Conservation (phyloP, 2,888 invertebrate species). For the Cheilosia scutellata region DNA sequence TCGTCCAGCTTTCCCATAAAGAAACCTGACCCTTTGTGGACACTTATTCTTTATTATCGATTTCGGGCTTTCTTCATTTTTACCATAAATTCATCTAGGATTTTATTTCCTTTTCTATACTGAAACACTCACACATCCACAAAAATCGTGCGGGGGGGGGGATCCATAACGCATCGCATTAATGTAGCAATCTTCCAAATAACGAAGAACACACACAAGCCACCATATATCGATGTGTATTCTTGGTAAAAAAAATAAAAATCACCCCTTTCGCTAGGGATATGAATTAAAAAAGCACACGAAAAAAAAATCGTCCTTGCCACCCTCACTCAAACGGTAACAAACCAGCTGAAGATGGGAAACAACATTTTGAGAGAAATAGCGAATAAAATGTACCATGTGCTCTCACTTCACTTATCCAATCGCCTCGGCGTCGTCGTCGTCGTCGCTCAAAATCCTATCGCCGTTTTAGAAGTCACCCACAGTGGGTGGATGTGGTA, state of each 20-base stretch:
- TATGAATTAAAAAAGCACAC: slow-evolving; percentile 59
- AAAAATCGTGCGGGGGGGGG: neutral
- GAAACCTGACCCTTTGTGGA: slow-evolving; percentile 31
- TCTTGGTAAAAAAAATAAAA: slow-evolving; percentile 28
- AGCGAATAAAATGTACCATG: slow-evolving; percentile 39
- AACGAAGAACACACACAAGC: slow-evolving; percentile 4
- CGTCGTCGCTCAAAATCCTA: slow-evolving; percentile 42
- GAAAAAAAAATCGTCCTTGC: slow-evolving; percentile 26
- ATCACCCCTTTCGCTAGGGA: slow-evolving; percentile 56
- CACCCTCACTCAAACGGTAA: slow-evolving; percentile 34
- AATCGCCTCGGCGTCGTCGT: slow-evolving; percentile 47
- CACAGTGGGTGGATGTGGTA: neutral
- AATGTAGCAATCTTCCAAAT: slow-evolving; percentile 43
- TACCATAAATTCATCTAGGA: slow-evolving; percentile 57
- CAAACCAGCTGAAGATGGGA: slow-evolving; percentile 1
- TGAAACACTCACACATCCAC: slow-evolving; percentile 8
- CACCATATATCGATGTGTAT: slow-evolving; percentile 4
- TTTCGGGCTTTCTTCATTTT: slow-evolving; percentile 46
- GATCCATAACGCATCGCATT: slow-evolving; percentile 43
- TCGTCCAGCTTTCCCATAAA: no score
- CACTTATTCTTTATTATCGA: slow-evolving; percentile 53
- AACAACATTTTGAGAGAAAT: slow-evolving; percentile 10
- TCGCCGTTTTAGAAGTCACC: slow-evolving; percentile 42
- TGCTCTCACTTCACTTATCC: slow-evolving; percentile 45
- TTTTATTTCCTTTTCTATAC: slow-evolving; percentile 39